Evolutionary conservation across 1,140 invertebrate genomes (phyloP).

Genomic region (Diorhabda carinulata): DNA sequence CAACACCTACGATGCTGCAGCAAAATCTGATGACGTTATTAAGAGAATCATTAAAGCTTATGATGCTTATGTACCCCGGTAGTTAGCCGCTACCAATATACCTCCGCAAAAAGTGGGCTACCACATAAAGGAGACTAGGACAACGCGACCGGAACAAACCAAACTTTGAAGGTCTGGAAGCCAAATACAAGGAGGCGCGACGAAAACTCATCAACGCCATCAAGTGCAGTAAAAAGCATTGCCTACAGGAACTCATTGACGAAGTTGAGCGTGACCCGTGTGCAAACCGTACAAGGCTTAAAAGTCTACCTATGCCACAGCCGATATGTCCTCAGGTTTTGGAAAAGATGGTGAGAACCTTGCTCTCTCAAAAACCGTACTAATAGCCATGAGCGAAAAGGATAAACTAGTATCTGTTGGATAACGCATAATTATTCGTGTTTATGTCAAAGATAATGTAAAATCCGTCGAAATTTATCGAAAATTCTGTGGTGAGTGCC

Average conservation of each 20-base stretch:
- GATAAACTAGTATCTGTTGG: too few species aligned
- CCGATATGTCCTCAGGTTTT: too few species aligned
- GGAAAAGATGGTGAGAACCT: too few species aligned
- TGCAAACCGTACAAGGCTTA: background rate
- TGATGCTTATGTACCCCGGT: background rate
- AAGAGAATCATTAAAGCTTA: background rate
- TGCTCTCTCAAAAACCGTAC: too few species aligned
- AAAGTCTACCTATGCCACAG: too few species aligned
- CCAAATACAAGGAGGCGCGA: conserved; percentile 1
- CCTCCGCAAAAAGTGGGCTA: background rate
- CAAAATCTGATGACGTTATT: background rate
- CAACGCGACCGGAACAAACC: background rate
- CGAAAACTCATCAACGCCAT: background rate
- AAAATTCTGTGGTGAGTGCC: too few species aligned
- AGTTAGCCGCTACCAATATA: background rate
- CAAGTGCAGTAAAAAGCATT: background rate
- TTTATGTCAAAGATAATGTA: too few species aligned
- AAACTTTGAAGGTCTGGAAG: background rate
- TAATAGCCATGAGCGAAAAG: too few species aligned
- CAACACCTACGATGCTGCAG: background rate
- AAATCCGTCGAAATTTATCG: too few species aligned
- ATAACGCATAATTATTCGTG: too few species aligned
- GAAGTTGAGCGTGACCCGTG: background rate
- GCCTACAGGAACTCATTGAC: background rate
- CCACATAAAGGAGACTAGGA: background rate